Evolutionary conservation across 2,113 vertebrate species (phyloP).

Genomic region (Cephalophus harveyi): DNA sequence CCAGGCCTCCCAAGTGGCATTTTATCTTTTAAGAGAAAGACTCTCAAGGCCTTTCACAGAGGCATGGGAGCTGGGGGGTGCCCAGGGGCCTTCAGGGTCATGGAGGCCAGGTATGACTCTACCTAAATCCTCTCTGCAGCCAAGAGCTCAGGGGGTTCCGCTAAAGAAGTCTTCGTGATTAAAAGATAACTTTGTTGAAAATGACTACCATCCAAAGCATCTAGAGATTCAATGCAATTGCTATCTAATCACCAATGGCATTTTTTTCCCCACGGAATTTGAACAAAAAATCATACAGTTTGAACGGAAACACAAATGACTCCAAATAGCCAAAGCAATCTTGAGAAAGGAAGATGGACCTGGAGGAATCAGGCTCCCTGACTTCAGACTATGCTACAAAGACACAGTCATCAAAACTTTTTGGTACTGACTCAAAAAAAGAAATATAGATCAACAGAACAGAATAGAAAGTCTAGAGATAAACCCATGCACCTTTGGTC

Average conservation of each 20-base stretch:
- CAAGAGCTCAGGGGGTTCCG: neutral
- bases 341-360: neutral
- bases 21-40: neutral
- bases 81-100: neutral
- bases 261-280: neutral
- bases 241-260: neutral
- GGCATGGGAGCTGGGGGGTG: neutral
- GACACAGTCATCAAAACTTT: neutral
- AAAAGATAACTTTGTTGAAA: neutral
- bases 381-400: neutral
- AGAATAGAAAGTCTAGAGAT: neutral
- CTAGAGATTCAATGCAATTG: neutral
- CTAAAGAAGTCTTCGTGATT: neutral
- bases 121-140: neutral
- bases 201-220: neutral
- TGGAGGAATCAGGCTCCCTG: neutral
- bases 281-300: neutral
- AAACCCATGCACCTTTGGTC: neutral
- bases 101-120: neutral
- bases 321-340: neutral
- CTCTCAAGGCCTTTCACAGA: neutral
- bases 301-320: neutral
- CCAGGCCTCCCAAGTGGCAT: neutral
- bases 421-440: neutral
- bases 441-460: neutral